Conservation (phyloP, 2,797 vertebrate genomes). For the Sebastes minor region DNA sequence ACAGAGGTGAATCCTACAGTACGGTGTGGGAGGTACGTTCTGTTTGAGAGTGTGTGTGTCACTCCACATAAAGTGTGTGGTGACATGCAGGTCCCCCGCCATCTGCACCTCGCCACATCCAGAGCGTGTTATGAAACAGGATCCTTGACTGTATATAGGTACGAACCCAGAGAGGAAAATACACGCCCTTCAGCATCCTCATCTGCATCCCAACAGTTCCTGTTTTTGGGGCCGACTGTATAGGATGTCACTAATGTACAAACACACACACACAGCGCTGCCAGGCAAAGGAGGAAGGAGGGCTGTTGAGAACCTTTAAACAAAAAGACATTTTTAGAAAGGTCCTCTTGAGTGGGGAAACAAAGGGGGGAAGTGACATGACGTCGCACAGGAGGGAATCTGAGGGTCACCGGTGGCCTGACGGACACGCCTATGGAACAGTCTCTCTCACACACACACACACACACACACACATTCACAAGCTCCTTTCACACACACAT, state of each 20-base stretch:
- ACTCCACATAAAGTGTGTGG: conserved; percentile 29
- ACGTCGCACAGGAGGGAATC: conserved; percentile 79
- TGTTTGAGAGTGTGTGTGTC: conserved; percentile 11
- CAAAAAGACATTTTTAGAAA: conserved; percentile 92
- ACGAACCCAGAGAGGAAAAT: conserved; percentile 62
- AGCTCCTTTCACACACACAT: conserved; percentile 28
- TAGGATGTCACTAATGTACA: conserved; percentile 65
- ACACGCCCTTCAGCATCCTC: conserved; percentile 78
- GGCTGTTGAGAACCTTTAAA: conserved; percentile 86
- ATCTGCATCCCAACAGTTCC: conserved; percentile 79
- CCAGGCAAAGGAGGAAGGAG: conserved; percentile 82
- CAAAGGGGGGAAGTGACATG: conserved; percentile 92
- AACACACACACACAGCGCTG: conserved; percentile 50
- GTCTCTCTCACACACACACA: conserved; percentile 47
- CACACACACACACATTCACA: conserved; percentile 42
- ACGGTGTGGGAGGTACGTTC: conserved; percentile 19
- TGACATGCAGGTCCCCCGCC: conserved; percentile 18
- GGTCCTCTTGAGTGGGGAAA: conserved; percentile 80
- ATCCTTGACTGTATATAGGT: conserved; percentile 65
- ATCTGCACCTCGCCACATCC: conserved; percentile 20
- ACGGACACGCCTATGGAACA: conserved; percentile 82
- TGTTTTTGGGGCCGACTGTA: conserved; percentile 78
- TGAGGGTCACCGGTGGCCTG: conserved; percentile 78
- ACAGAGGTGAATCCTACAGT: conserved; percentile 36
- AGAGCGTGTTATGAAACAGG: conserved; percentile 71